Percentiles rank a stretch among this genome's conserved stretches.
Conservation (phyloP, 1,140 invertebrate genomes). For the Anthonomus grandis region DNA sequence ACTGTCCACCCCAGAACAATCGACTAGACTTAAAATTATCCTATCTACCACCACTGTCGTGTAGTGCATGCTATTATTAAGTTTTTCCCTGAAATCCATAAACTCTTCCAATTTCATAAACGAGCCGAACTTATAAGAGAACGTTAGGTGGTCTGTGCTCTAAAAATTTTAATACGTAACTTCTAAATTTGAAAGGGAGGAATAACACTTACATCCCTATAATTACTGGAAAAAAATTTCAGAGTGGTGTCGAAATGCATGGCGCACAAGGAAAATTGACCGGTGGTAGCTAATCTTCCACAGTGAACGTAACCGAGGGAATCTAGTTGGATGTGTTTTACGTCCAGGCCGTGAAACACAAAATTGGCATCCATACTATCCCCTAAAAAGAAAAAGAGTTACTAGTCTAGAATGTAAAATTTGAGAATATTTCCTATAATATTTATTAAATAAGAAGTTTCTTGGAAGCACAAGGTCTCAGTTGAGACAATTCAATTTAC, state of each 20-base stretch:
- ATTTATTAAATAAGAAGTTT: too few relatives aligned
- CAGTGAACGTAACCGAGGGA: slow-evolving; percentile 83
- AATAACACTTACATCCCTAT: slow-evolving; percentile 71
- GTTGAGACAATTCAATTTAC: too few relatives aligned
- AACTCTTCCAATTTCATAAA: slow-evolving; percentile 91
- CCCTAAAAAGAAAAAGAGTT: slow-evolving; percentile 49
- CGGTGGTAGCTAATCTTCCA: slow-evolving; percentile 66
- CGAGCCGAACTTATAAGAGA: slow-evolving; percentile 90
- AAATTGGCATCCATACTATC: slow-evolving; percentile 65
- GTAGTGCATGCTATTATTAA: slow-evolving; percentile 82
- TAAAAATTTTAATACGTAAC: slow-evolving; percentile 44
- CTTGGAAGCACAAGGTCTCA: too few relatives aligned
- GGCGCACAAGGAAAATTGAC: slow-evolving; percentile 62
- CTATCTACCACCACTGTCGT: slow-evolving; percentile 72
- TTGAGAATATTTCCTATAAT: too few relatives aligned
- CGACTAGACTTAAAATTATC: slow-evolving; percentile 72
- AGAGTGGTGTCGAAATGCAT: slow-evolving; percentile 67
- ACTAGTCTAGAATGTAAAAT: too few relatives aligned
- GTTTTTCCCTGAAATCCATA: slow-evolving; percentile 74
- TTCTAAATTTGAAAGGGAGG: neutral
- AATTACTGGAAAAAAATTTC: slow-evolving; percentile 82
- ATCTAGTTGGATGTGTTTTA: slow-evolving; percentile 94
- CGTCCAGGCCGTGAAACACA: slow-evolving; percentile 71
- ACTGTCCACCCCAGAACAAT: slow-evolving; percentile 45
- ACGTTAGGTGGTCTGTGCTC: slow-evolving; percentile 87